phyloP scores from a whole-genome alignment of 2,888 invertebrate genomes.

The Aromia moschata region DNA sequence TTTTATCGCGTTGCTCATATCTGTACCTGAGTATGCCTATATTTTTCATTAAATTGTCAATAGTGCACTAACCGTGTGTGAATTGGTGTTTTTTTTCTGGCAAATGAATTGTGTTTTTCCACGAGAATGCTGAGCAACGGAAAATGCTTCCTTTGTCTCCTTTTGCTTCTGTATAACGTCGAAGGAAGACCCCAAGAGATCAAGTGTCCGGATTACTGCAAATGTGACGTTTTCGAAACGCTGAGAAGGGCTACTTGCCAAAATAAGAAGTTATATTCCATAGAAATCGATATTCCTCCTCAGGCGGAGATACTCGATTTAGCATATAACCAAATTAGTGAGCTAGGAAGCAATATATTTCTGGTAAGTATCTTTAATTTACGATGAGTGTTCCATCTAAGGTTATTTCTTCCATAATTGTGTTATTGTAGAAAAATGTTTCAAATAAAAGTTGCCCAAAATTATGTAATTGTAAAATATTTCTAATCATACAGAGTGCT shows the following conservation, averaged over 20 bases:
- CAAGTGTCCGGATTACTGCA: conserved; percentile 67
- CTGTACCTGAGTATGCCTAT: background rate
- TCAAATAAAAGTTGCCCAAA: no score
- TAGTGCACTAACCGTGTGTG: background rate
- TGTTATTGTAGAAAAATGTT: no score
- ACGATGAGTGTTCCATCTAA: no score
- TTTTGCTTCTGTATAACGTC: conserved; percentile 24
- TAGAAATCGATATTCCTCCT: conserved; percentile 69
- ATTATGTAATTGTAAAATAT: no score
- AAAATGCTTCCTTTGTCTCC: no score
- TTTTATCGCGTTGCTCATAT: conserved; percentile 10
- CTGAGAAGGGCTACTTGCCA: conserved; percentile 67
- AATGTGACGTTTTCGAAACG: conserved; percentile 66
- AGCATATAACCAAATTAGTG: conserved; percentile 70
- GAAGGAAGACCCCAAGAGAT: conserved; percentile 41
- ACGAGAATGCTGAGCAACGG: no score
- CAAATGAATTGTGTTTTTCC: no score
- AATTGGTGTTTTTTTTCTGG: no score
- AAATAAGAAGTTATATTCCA: conserved; percentile 68
- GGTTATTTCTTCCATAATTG: no score
- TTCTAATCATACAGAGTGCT: no score
- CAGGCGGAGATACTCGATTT: conserved; percentile 69
- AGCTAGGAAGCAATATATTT: conserved; percentile 70
- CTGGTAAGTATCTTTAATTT: conserved; percentile 63
- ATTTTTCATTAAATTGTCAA: background rate